Conservation (phyloP, 2,888 invertebrate species). For the Volucella bombylans region DNA sequence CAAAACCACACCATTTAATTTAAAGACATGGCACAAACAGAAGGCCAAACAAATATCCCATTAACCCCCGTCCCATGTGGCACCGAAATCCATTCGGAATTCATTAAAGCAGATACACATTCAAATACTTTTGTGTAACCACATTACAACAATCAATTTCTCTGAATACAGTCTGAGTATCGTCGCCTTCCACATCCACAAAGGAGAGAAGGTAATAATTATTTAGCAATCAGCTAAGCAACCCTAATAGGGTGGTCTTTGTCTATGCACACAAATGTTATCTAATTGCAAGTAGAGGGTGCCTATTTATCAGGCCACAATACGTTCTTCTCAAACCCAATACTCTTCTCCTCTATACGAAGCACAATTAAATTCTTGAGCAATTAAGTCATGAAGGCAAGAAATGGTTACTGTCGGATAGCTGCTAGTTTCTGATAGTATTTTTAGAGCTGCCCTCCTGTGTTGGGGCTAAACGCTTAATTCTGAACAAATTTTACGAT, state of each 20-base stretch:
- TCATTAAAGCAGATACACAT: conserved; percentile 3
- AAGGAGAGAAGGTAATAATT: no score
- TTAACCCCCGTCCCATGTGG: conserved; percentile 3
- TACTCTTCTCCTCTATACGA: no score
- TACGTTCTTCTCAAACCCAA: no score
- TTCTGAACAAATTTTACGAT: conserved; percentile 38
- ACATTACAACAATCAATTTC: conserved; percentile 4
- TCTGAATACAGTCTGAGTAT: background rate
- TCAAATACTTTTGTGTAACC: background rate
- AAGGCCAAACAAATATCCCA: conserved; percentile 1
- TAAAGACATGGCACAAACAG: background rate
- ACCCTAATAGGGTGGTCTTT: no score
- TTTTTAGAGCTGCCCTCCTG: background rate
- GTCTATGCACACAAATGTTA: background rate
- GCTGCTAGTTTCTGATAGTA: background rate
- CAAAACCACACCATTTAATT: background rate
- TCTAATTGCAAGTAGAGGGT: background rate
- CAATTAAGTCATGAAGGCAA: conserved; percentile 35
- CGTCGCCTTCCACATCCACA: no score
- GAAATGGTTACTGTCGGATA: background rate
- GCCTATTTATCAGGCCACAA: background rate
- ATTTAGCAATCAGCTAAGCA: no score
- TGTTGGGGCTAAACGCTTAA: conserved; percentile 30
- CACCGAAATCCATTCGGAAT: conserved; percentile 14
- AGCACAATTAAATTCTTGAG: conserved; percentile 29